These are phyloP conservation scores for Rattus norvegicus DNA, from an alignment of 2,113 vertebrate species.

Conservation along the genomic window GRCr8 NC_086039.1:92987501-92988000, in stretches of 20 bases:
- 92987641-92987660: not conserved
- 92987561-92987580: not conserved
- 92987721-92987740: conserved; percentile 16
- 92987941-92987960: not conserved
- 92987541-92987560: not conserved
- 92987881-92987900: too few species aligned
- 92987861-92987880: too few species aligned
- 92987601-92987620: not conserved
- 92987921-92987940: too few species aligned
- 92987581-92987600: not conserved
- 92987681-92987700: not conserved
- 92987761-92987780: too few species aligned
- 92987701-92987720: not conserved
- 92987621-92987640: not conserved
- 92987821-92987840: too few species aligned
- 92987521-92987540: not conserved
- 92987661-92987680: not conserved
- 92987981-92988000: not conserved
- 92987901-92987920: too few species aligned
- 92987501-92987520: conserved; percentile 52
- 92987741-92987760: not conserved
- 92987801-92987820: too few species aligned
- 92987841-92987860: too few species aligned
- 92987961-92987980: not conserved
- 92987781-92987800: too few species aligned